phyloP scores from a whole-genome alignment of 2,888 invertebrate genomes.

The Morpho achilles region DNA sequence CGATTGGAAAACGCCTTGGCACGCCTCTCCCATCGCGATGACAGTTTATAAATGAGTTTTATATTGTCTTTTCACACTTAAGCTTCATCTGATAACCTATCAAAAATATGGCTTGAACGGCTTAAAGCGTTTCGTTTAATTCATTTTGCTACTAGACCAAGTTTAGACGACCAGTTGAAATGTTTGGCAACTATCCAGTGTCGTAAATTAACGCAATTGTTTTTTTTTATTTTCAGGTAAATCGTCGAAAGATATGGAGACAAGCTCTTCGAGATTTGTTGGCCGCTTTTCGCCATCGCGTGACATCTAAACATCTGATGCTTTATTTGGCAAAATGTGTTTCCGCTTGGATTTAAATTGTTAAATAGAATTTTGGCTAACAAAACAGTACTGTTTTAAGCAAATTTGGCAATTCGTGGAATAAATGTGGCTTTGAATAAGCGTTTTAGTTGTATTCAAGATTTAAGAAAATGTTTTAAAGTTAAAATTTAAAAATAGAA shows the following conservation, averaged over 20 bases:
- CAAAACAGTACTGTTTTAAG: constrained; percentile 11
- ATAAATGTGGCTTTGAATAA: constrained; percentile 10
- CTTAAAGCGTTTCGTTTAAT: constrained; percentile 62
- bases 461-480: constrained; percentile 17
- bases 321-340: constrained; percentile 29
- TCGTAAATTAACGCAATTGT: constrained; percentile 72
- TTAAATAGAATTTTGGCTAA: constrained; percentile 18
- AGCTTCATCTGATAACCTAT: constrained; percentile 61
- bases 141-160: constrained; percentile 66
- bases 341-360: constrained; percentile 22
- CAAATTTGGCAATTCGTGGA: constrained; percentile 10
- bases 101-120: constrained; percentile 51
- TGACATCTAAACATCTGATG: constrained; percentile 30
- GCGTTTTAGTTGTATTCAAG: constrained; percentile 12
- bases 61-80: constrained; percentile 74
- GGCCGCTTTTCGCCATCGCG: constrained; percentile 33
- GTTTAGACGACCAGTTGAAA: constrained; percentile 71
- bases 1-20: constrained; percentile 73
- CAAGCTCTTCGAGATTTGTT: constrained; percentile 46
- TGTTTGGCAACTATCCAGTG: constrained; percentile 69
- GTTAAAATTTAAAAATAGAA: not conserved
- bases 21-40: constrained; percentile 67
- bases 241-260: constrained; percentile 62
- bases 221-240: constrained; percentile 77
- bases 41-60: constrained; percentile 75